These are phyloP conservation scores for Catostylus mosaicus DNA, from an alignment of 30 jellyfish, hydroid and myxozoan genomes.

Conservation along the genomic window DNA sequence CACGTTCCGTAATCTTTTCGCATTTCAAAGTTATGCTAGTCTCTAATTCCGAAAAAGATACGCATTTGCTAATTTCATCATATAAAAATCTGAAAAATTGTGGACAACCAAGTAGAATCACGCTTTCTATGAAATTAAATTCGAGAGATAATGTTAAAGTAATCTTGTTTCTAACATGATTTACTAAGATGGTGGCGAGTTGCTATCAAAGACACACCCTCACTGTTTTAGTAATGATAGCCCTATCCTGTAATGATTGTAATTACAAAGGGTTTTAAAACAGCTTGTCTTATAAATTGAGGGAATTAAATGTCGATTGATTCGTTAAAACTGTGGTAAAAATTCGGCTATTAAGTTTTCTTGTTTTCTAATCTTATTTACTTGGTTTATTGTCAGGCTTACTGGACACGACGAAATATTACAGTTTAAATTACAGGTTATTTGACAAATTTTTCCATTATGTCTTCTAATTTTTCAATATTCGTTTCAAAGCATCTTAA, in stretches of 20 bases:
- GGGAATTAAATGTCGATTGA: constrained; percentile 32
- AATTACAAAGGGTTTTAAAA: constrained; percentile 24
- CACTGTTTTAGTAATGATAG: background rate
- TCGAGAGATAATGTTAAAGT: background rate
- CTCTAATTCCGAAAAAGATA: background rate
- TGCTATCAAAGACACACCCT: constrained; percentile 36
- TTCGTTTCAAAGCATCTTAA: background rate
- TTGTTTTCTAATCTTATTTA: constrained; percentile 19
- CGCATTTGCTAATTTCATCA: background rate
- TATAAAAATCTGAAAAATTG: background rate
- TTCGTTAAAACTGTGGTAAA: constrained; percentile 42
- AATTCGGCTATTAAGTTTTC: constrained; percentile 4
- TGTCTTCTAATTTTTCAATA: constrained; percentile 11
- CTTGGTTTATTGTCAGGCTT: constrained; percentile 14
- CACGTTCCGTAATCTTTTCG: background rate
- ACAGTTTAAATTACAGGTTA: constrained; percentile 34
- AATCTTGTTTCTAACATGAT: constrained; percentile 8
- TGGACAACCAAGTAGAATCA: constrained; percentile 2
- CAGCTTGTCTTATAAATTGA: constrained; percentile 32
- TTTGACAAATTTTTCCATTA: constrained; percentile 12
- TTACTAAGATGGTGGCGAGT: constrained; percentile 12
- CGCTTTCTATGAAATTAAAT: constrained; percentile 5
- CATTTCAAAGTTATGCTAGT: background rate
- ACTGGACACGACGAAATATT: constrained; percentile 15
- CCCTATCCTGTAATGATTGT: background rate